A percentile compares a stretch with the other conserved stretches of the same genome.
These are phyloP conservation scores for Lathamus discolor DNA, from an alignment of 2,113 vertebrate species.

Conservation along the genomic window DNA sequence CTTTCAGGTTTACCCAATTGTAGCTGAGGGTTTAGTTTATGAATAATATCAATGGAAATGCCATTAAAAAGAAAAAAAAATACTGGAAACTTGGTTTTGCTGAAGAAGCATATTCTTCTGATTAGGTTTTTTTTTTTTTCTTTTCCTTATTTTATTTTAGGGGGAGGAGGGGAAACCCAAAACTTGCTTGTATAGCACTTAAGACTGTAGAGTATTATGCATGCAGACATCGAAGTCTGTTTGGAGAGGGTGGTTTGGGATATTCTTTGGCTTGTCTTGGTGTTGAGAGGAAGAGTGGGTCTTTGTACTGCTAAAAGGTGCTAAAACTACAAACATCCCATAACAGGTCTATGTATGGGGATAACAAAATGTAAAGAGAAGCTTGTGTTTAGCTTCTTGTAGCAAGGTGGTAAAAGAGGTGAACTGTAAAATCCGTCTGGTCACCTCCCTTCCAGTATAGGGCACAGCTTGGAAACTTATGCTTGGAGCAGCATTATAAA, in stretches of 20 bases:
- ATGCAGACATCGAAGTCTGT: background rate
- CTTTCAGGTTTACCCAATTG: background rate
- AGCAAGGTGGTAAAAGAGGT: background rate
- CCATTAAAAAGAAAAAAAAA: background rate
- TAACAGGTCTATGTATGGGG: background rate
- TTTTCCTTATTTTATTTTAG: background rate
- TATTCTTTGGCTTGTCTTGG: background rate
- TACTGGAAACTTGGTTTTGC: background rate
- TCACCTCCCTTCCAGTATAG: accelerated
- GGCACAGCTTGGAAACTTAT: background rate
- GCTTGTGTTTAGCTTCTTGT: background rate
- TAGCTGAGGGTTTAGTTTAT: background rate
- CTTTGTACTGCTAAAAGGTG: background rate
- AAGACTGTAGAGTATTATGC: background rate
- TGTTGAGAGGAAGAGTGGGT: background rate
- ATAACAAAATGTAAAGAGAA: background rate
- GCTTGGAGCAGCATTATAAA: background rate
- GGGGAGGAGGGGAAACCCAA: background rate
- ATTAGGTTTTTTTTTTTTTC: background rate
- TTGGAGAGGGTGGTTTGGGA: background rate
- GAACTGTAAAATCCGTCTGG: background rate
- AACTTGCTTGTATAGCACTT: background rate
- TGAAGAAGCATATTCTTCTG: background rate
- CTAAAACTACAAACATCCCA: background rate
- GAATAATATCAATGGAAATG: background rate